Conservation (phyloP, 2,888 invertebrate species). For the Agrochola litura region DNA sequence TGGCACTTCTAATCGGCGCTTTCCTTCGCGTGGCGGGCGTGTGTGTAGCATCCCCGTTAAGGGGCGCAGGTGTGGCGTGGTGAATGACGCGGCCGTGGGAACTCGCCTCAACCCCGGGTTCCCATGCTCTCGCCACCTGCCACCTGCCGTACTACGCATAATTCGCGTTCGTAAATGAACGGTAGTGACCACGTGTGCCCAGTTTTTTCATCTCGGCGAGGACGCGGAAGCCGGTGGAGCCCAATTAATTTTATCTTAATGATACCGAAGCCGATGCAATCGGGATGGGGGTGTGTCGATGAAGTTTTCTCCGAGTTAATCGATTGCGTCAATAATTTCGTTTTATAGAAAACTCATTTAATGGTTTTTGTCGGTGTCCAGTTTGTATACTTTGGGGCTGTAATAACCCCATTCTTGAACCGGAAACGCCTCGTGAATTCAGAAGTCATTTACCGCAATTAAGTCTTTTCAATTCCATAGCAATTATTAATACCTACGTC, state of each 20-base stretch:
- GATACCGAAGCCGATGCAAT: conserved; percentile 69
- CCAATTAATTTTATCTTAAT: conserved; percentile 88
- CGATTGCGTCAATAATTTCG: conserved; percentile 76
- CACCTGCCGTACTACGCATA: conserved; percentile 90
- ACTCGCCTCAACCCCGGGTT: conserved; percentile 87
- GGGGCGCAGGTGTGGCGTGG: conserved; percentile 88
- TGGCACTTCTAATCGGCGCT: conserved; percentile 83
- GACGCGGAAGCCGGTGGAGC: conserved; percentile 88
- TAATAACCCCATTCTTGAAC: conserved; percentile 23
- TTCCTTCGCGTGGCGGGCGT: conserved; percentile 89
- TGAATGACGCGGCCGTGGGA: conserved; percentile 90
- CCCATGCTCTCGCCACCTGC: conserved; percentile 86
- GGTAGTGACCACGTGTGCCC: conserved; percentile 90
- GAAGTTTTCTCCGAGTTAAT: conserved; percentile 80
- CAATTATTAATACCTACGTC: conserved; percentile 21
- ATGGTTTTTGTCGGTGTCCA: conserved; percentile 54
- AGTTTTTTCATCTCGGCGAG: conserved; percentile 81
- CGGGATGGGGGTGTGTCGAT: conserved; percentile 68
- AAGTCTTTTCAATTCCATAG: conserved; percentile 27
- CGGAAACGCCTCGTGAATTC: conserved; percentile 1
- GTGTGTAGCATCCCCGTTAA: conserved; percentile 88
- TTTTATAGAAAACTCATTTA: conserved; percentile 62
- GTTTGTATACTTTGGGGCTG: conserved; percentile 25
- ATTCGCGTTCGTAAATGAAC: conserved; percentile 90
- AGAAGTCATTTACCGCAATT: conserved; percentile 18